These are phyloP conservation scores for Penelope pileata DNA, from an alignment of 2,113 vertebrate genomes.

Conservation along the genomic window DNA sequence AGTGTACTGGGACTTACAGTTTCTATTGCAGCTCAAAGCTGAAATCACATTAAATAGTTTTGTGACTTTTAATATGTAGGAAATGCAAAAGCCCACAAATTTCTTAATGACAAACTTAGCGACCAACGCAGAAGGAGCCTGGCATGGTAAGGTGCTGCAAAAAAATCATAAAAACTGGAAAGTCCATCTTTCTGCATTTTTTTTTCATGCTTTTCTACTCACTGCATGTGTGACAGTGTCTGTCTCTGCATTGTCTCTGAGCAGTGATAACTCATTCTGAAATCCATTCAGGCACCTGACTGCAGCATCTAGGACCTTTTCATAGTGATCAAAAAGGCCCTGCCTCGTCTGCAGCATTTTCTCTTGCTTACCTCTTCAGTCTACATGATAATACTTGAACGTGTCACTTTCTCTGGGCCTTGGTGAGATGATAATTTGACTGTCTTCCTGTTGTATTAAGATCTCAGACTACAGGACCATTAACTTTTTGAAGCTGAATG, in stretches of 20 bases:
- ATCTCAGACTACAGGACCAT: background rate
- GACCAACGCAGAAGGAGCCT: accelerated
- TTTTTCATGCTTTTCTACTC: background rate
- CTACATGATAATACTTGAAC: background rate
- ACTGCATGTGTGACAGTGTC: background rate
- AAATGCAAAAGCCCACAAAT: background rate
- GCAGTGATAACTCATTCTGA: background rate
- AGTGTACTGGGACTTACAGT: background rate
- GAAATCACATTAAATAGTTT: background rate
- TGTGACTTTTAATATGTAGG: background rate
- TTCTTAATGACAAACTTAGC: background rate
- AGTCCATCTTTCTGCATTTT: background rate
- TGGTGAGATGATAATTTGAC: background rate
- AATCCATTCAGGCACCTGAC: background rate
- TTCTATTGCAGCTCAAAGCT: background rate
- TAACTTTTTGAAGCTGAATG: conserved; percentile 9
- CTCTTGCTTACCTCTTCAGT: background rate
- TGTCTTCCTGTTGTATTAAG: background rate
- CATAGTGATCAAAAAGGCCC: background rate
- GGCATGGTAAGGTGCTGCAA: background rate
- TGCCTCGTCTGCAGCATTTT: background rate
- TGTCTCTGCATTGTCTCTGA: background rate
- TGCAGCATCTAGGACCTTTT: background rate
- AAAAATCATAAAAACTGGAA: background rate
- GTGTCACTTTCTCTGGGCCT: background rate